A percentile compares a stretch with the other conserved stretches of the same genome.
phyloP scores from a whole-genome alignment of 2,113 vertebrate genomes.

The Eretmochelys imbricata region DNA sequence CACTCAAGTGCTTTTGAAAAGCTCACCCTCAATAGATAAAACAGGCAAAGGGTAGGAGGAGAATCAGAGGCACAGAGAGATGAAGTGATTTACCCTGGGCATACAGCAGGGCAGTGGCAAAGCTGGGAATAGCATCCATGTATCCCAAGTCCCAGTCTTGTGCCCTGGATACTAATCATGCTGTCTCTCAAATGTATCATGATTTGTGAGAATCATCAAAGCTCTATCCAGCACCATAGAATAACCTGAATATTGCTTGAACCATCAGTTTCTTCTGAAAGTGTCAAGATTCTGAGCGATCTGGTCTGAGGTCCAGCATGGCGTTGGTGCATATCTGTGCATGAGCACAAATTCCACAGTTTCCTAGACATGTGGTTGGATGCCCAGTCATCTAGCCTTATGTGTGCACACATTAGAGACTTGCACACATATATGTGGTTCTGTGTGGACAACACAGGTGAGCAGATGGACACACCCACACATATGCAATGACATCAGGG shows the following conservation, averaged over 20 bases:
- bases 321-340: not conserved
- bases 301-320: not conserved
- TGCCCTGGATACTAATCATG: not conserved
- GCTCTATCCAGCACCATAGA: not conserved
- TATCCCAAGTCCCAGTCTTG: not conserved
- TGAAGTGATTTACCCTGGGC: not conserved
- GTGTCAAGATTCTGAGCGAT: not conserved
- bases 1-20: not conserved
- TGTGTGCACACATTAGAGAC: not conserved
- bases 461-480: slow-evolving; percentile 12
- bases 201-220: not conserved
- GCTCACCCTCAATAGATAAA: no score
- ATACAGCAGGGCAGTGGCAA: not conserved
- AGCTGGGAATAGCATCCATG: not conserved
- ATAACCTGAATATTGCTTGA: not conserved
- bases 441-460: slow-evolving; percentile 55
- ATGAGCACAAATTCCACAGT: not conserved
- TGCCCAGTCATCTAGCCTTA: not conserved
- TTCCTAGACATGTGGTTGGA: not conserved
- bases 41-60: not conserved
- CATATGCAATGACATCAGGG: not conserved
- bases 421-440: not conserved
- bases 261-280: not conserved
- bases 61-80: not conserved
- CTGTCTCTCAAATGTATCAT: not conserved